phyloP scores from a whole-genome alignment of 2,113 vertebrate species.

The Turnix velox region DNA sequence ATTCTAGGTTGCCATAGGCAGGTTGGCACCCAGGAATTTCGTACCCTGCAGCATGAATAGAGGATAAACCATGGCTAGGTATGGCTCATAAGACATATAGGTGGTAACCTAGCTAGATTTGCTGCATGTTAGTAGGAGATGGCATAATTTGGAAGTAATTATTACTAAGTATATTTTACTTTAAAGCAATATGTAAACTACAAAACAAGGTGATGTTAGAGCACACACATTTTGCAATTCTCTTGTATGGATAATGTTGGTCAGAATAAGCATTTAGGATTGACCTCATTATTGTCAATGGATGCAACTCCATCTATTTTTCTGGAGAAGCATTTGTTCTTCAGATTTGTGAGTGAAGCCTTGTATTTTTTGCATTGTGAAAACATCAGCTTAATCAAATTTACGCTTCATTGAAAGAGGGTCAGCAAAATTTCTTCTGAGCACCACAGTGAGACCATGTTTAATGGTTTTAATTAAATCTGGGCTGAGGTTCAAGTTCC shows the following conservation, averaged over 20 bases:
- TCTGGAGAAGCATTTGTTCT: not conserved
- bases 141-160: conserved; percentile 18
- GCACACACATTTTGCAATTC: not conserved
- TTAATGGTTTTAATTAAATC: conserved; percentile 39
- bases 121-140: not conserved
- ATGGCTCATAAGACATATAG: conserved; percentile 36
- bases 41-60: conserved; percentile 79
- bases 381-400: not conserved
- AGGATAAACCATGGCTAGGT: conserved; percentile 79
- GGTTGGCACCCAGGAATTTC: conserved; percentile 81
- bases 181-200: not conserved
- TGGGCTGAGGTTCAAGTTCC: conserved; percentile 50
- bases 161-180: not conserved
- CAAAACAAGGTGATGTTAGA: not conserved
- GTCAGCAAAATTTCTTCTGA: conserved; percentile 54
- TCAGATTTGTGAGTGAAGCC: not conserved
- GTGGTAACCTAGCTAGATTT: conserved; percentile 13
- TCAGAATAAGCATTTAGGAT: not conserved
- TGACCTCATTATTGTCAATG: not conserved
- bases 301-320: not conserved
- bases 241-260: not conserved
- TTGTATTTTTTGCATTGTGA: not conserved
- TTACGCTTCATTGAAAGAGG: not conserved
- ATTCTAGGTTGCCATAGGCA: conserved; percentile 80
- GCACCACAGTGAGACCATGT: not conserved